Base-by-base conservation (phyloP, 2,888 invertebrate genomes). In the Sipha maydis region DNA sequence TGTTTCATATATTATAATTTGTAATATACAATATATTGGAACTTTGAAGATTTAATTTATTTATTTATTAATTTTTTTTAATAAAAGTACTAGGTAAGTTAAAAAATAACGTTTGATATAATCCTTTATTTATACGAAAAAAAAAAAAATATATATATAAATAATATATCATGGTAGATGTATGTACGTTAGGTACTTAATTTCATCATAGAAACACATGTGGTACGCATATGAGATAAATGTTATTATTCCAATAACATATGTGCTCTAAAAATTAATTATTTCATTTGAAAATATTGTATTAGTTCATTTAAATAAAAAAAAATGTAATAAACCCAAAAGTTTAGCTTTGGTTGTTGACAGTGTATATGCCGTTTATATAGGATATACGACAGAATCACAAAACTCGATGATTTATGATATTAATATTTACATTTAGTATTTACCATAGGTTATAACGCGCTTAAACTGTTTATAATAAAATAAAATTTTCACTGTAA, bases 31-130 rank as follows among this genome's bases (percentile, higher is more conserved):
- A n/a, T 56, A 67, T 67, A 67, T 17, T 61, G 34, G 38, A 67
- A 38, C 3, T 25, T 28, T 34, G 69, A 56, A 61, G n/a, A 14
- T 38, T 19, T n/a, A 80, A 25, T 61, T 79, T 21, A 34, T 34
- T 34, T 34, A 34, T 79, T 56, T n/a, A n/a, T n/a, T n/a, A n/a
- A n/a, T n/a, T 79, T 38, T 38, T 67, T 61, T 80, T 25, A 61
- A 80, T 61, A 61, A 34, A 25, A 19, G 61, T 19, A 67, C 38
- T 80, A 67, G 38, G 4, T 48, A 48, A 80, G 38, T 67, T 61
- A 38, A 61, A 61, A 38, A 61, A 14, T 79, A 17, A n/a, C n/a
- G 19, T 61, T 3, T 19, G 8, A 80, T 80, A 80, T 80, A 80
- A 61, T 67, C 38, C 61, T 80, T 19, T 67, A 17, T 71, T 71